Base-by-base conservation (phyloP, 2,113 vertebrate species). In the Aegypius monachus region DNA sequence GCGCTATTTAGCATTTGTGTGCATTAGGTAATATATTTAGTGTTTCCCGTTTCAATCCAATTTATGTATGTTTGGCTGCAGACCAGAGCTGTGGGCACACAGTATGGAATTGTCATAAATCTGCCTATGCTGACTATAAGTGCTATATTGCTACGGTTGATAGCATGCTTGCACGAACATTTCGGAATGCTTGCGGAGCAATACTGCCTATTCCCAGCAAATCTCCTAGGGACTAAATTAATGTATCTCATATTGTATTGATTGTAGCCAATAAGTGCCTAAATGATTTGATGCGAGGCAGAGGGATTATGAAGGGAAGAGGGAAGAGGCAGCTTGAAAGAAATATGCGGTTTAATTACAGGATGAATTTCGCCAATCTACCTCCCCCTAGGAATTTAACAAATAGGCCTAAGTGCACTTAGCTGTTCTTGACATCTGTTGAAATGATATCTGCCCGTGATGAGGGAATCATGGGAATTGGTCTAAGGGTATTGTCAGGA, bases 221-320 rank as follows among this genome's bases (percentile, higher is more conserved):
- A 74, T 86, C 97, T 97, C 98, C 75, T 22, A 95, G 97, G 97
- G 97, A 97, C 86, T 74, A 93, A 98, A 98, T 98, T 96, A 98
- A 98, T 98, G 98, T 91, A 93, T 96, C 97, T 98, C 98, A 98
- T 97, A 97, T 95, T 92, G 97, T 98, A 98, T 98, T 97, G 98
- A 98, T 98, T 98, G 98, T 96, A 97, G 97, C 97, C 98, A 98
- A 98, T 98, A 98, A 98, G 98, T 97, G 98, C 97, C 96, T 98
- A 93, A 96, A 98, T 98, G 97, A 98, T 98, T 97, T 96, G 98
- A 98, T 97, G 96, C 23, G 83, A 98, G 97, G 91, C 95, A 96
- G 97, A 90, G 97, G 95, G 97, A 97, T 96, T 97, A 96, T 97
- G 97, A 94, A 86, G 67, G 96, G 84, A 55, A 94, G 93, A 94